Percentiles rank a stretch among this genome's conserved stretches.
Conservation (phyloP, 1,140 invertebrate species). For the Tetragonula clypearis region DNA sequence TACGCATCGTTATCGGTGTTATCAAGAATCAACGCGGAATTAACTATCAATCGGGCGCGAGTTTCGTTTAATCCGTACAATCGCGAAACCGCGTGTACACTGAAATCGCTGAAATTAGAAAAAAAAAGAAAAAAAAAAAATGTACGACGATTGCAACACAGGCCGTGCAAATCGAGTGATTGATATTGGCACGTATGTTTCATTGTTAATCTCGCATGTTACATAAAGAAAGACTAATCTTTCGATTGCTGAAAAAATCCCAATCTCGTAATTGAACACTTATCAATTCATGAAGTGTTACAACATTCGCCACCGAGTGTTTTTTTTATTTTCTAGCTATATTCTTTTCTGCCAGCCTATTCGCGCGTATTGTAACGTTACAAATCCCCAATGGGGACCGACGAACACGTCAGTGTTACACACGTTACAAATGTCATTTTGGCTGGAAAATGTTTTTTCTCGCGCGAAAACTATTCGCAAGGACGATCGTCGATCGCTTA, state of each 20-base stretch:
- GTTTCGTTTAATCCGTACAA: background rate
- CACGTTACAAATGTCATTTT: no score
- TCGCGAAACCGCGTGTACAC: background rate
- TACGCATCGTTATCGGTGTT: background rate
- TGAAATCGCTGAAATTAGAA: background rate
- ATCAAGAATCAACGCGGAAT: background rate
- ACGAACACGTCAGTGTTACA: no score
- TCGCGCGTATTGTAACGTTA: no score
- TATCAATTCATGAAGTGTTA: background rate
- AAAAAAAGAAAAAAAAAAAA: no score
- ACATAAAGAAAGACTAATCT: background rate
- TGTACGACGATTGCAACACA: background rate
- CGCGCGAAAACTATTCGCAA: background rate
- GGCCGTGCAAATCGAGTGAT: background rate
- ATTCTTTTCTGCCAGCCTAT: no score
- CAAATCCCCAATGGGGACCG: no score
- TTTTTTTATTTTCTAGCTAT: no score
- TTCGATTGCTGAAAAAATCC: background rate
- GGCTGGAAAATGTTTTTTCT: no score
- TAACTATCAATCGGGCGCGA: no score
- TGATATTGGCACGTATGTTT: background rate
- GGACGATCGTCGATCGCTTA: rapidly evolving
- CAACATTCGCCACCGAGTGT: background rate
- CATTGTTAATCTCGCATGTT: background rate
- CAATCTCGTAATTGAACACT: background rate